Base-by-base conservation (phyloP, 2,113 vertebrate species). In the Zosterops lateralis region DNA sequence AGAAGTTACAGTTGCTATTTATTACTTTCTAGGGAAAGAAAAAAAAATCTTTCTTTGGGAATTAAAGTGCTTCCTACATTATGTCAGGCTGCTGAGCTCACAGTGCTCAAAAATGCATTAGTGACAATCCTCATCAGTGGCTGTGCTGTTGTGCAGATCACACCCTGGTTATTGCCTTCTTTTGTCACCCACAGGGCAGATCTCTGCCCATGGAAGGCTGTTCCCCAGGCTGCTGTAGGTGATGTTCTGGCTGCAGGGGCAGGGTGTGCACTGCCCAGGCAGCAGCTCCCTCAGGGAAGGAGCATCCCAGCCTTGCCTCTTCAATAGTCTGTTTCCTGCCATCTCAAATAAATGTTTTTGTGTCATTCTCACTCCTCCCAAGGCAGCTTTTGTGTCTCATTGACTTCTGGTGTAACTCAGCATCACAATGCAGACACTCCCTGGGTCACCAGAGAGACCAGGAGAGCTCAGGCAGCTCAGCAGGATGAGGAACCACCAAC, bases 371-470 rank as follows among this genome's bases (percentile, higher is more conserved):
- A 10, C 20, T 76, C 28, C 26, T 76, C 78, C 26, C 21, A 42
- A 79, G n/a, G 40, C 53, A 81, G 68, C 7, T 44, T 77, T 77
- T 57, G 29, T 34, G 38, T 45, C 44, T 89, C n/a, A 15, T 26
- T 60, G 36, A 2, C 38, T 74, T 56, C 6, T 54, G 22, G 7
- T 18, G 34, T 31, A 76, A n/a, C 20, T 22, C 51, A 64, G 32
- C 14, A 28, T 10, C 0, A 0, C 14, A n/a, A 4, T 1, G 2
- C 29, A 73, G 93, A 51, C 42, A 22, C 42, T 45, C 24, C 11
- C 29, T 34, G 36, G 17, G 24, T 64, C 73, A 71, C 31, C n/a
- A 44, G 44, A 44, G 26, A 24, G 48, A 28, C 34, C 20, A 64
- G 47, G 58, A 83, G 25, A 61, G 50, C 48, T 75, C 64, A 44